Evolutionary conservation across 2,797 vertebrate genomes (phyloP).

Genomic region (Macropus fuliginosus): DNA sequence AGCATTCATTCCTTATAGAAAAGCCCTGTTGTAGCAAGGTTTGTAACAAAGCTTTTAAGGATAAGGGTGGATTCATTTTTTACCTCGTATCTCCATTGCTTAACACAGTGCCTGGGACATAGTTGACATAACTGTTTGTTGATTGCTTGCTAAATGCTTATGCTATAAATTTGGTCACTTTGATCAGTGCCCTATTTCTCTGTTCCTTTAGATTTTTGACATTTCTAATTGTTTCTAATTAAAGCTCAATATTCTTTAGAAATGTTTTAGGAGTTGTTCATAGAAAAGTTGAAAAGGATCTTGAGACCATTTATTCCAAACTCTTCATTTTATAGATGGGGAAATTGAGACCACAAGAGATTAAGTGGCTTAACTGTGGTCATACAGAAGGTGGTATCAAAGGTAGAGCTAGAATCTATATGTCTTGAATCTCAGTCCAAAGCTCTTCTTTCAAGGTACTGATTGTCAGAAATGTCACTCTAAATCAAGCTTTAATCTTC

Average conservation of each 20-base stretch:
- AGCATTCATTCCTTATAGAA: not conserved
- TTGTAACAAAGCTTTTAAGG: not conserved
- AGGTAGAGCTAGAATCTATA: not conserved
- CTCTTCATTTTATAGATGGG: conserved; percentile 14
- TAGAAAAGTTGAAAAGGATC: not conserved
- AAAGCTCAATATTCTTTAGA: not conserved
- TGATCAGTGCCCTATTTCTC: not conserved
- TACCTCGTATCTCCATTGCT: not conserved
- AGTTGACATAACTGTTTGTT: not conserved
- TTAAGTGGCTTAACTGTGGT: not conserved
- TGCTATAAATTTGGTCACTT: not conserved
- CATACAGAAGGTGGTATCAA: not conserved
- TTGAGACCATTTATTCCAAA: not conserved
- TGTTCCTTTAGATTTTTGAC: not conserved
- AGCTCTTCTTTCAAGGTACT: not conserved
- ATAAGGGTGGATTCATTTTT: not conserved
- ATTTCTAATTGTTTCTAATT: not conserved
- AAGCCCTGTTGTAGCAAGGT: not conserved
- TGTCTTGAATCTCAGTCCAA: not conserved
- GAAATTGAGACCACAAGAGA: not conserved
- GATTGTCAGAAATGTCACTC: not conserved
- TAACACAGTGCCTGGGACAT: not conserved
- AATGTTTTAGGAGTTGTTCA: not conserved
- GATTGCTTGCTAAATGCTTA: not conserved
- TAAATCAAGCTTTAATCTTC: conserved; percentile 21